Evolutionary conservation across 92 coral and sea anemone species (phyloP), one percentile per base, ranked within the genome.

Genomic region (Parazoanthus darwini): DNA sequence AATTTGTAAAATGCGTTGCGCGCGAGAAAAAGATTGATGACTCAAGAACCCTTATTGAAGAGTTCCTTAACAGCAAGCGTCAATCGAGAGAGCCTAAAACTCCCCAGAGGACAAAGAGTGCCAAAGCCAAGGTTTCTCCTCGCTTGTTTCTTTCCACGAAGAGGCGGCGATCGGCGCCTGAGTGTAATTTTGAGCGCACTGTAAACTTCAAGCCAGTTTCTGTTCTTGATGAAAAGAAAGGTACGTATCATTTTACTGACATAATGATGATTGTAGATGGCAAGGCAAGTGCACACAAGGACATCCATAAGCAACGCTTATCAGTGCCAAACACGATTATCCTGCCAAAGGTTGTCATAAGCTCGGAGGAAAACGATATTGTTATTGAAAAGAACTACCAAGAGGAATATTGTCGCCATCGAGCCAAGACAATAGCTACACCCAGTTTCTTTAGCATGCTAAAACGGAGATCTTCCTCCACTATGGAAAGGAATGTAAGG

Each of bases 41-140:
- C 26, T 82, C 96, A 50, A 88, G 96, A 43, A 79, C 82, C 16
- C 75, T 93, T 33, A 88, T 95, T 14, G 91, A 95, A 86, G 94
- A 95, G 33, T 95, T 93, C 75, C 91, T 92, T 4, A 83, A 90
- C 79, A 92, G 59, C 5, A 86, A 86, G 10, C 90, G 86, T 18
- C 86, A 43, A 58, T 87, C 90, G 0, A 85, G 67, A 66, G 77
- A 70, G 23, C 58, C 29, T 25, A 15, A 6, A 44, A 26, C 59
- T 8, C 87, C 79, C 25, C 87, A 23, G 25, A 44, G 87, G 29
- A 43, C 87, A 72, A n/a, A 10, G 38, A 84, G 87, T 35, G 65
- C 72, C 15, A 70, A 84, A 22, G 23, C 35, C 10, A 29, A 51
- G 50, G 23, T 33, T 13, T 8, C 46, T 14, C 56, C 70, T 11